Evolutionary conservation across 1,140 invertebrate species (phyloP).

Genomic region (Drosophila pectinifera): DNA sequence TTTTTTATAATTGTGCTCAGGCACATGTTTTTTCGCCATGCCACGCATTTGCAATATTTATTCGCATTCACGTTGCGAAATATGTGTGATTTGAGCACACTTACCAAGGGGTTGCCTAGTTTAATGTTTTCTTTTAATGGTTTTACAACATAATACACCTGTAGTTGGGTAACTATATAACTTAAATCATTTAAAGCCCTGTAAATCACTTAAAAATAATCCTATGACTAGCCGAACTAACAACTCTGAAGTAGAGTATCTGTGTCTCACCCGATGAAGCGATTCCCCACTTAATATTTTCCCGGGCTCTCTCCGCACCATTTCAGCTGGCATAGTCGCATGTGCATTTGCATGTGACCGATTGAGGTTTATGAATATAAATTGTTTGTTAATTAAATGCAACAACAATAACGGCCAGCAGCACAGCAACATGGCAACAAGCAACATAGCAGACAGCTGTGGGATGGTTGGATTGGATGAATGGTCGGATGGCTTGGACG

Average conservation of each 20-base stretch:
- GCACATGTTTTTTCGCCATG: conserved; percentile 26
- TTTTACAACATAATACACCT: no score
- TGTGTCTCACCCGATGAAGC: background rate
- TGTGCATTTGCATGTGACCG: conserved; percentile 81
- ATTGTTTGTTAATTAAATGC: conserved; percentile 83
- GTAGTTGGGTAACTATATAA: no score
- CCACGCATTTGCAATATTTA: conserved; percentile 61
- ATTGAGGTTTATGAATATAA: conserved; percentile 83
- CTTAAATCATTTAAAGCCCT: no score
- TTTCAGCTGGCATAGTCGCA: conserved; percentile 37
- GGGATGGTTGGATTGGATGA: conserved; percentile 37
- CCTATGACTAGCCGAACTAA: no score
- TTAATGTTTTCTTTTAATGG: no score
- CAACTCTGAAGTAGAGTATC: no score
- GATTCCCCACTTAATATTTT: conserved; percentile 32
- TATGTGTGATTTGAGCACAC: conserved; percentile 43
- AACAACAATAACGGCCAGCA: conserved; percentile 60
- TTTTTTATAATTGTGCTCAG: conserved; percentile 8
- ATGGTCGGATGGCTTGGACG: conserved; percentile 16
- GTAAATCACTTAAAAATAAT: no score
- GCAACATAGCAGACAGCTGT: conserved; percentile 43
- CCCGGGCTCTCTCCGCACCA: conserved; percentile 23
- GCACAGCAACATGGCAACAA: conserved; percentile 44
- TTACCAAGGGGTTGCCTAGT: conserved; percentile 4
- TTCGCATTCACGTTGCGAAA: conserved; percentile 41